Evolutionary conservation across 2,888 invertebrate species (phyloP), one percentile per base, ranked within the genome.

Genomic region (Drosophila neonasuta): DNA sequence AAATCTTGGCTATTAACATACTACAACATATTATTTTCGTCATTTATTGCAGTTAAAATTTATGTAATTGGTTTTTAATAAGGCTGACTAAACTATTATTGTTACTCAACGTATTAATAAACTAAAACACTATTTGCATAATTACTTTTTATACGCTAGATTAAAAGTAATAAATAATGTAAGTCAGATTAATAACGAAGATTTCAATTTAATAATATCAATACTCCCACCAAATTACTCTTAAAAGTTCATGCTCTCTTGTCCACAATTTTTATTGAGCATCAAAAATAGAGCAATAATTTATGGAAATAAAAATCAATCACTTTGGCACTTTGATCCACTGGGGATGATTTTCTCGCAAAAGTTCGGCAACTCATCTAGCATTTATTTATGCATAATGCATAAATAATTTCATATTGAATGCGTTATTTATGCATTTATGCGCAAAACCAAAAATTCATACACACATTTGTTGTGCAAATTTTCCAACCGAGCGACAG

Each of bases 401-500:
- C 68, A 82, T 49, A 55, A 67, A 59, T 72, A 62, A 64, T 59
- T 60, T 64, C 52, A 68, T 76, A 86, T 82, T 74, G 79, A 85
- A 67, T 65, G 58, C 51, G 48, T 74, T 80, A 86, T 77, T 80
- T 83, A 86, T 81, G 80, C 73, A 81, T 81, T 72, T 80, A 71
- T 76, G 42, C 66, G 50, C 54, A 57, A 57, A 45, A 52, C 66
- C 46, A 49, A 85, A 85, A 88, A 89, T 81, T 87, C 89, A 89
- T 89, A 81, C 79, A 80, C 79, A 86, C 86, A 89, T 89, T 89
- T 89, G 89, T 89, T 89, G 89, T 89, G 89, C 88, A 89, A 89
- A 89, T 89, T 89, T 89, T 85, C 51, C 13, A 10, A 44, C 1
- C 8, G 32, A 42, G 32, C 17, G 17, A 54, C 36, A 30, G 51